These are phyloP conservation scores for Dromius quadrimaculatus DNA, from an alignment of 2,888 invertebrate genomes.

Conservation along the genomic window DNA sequence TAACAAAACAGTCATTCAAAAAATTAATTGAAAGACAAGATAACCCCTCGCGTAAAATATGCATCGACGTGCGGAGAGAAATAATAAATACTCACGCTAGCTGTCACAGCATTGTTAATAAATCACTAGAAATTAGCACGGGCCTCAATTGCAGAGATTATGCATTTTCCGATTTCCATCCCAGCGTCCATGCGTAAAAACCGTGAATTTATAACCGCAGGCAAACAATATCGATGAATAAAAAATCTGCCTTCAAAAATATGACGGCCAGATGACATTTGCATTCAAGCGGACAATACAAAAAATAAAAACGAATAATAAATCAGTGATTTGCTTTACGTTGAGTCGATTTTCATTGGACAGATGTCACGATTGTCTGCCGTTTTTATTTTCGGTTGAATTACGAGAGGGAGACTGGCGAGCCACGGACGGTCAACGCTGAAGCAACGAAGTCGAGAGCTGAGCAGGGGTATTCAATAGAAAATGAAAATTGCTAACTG, in stretches of 20 bases:
- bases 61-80: conserved; percentile 9
- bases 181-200: conserved; percentile 23
- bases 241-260: conserved; percentile 40
- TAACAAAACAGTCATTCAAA: conserved; percentile 3
- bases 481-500: too few species aligned
- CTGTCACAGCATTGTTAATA: conserved; percentile 38
- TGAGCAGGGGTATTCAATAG: too few species aligned
- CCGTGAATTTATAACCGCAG: conserved; percentile 41
- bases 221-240: conserved; percentile 48
- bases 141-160: conserved; percentile 42
- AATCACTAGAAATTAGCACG: conserved; percentile 36
- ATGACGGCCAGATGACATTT: conserved; percentile 45
- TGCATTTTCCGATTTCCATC: conserved; percentile 30
- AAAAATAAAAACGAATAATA: conserved; percentile 59
- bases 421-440: too few species aligned
- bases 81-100: conserved; percentile 36
- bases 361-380: conserved; percentile 57
- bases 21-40: conserved; percentile 43
- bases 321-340: conserved; percentile 60
- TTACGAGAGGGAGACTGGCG: conserved; percentile 32
- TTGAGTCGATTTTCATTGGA: conserved; percentile 60
- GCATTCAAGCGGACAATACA: conserved; percentile 40
- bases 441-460: too few species aligned
- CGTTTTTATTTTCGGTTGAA: conserved; percentile 34
- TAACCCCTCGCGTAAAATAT: conserved; percentile 38